Percentiles rank a stretch among this genome's conserved stretches.
phyloP scores from a whole-genome alignment of 2,888 invertebrate species.

The Synergus itoensis region DNA sequence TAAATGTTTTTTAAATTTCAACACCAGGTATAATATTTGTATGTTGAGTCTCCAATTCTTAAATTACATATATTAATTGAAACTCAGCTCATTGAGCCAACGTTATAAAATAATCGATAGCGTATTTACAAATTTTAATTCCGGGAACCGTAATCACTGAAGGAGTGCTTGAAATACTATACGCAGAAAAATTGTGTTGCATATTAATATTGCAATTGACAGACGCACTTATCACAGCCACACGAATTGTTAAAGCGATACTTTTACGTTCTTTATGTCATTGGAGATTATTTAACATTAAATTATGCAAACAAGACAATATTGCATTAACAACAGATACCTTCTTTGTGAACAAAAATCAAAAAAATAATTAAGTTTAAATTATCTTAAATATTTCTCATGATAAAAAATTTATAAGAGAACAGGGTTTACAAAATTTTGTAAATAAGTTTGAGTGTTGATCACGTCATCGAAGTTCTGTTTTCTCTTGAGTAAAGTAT shows the following conservation, averaged over 20 bases:
- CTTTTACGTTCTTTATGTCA: constrained; percentile 22
- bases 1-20: no score
- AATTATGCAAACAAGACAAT: constrained; percentile 9
- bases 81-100: not conserved
- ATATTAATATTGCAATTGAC: constrained; percentile 19
- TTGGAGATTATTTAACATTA: constrained; percentile 3
- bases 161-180: not conserved
- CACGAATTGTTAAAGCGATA: constrained; percentile 18
- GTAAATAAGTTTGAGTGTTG: not conserved
- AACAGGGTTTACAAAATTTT: no score
- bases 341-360: not conserved
- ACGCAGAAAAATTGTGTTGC: constrained; percentile 14
- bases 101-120: not conserved
- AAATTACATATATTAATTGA: not conserved
- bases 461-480: no score
- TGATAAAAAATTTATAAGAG: no score
- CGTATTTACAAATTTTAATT: constrained; percentile 12
- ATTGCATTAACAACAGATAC: not conserved
- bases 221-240: not conserved
- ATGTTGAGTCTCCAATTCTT: not conserved
- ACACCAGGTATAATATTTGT: no score
- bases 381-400: no score
- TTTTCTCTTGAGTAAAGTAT: not conserved
- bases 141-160: not conserved
- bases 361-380: not conserved